A percentile compares a stretch with the other conserved stretches of the same genome.
phyloP scores from a whole-genome alignment of 1,140 invertebrate genomes.

The Apolygus lucorum region DNA sequence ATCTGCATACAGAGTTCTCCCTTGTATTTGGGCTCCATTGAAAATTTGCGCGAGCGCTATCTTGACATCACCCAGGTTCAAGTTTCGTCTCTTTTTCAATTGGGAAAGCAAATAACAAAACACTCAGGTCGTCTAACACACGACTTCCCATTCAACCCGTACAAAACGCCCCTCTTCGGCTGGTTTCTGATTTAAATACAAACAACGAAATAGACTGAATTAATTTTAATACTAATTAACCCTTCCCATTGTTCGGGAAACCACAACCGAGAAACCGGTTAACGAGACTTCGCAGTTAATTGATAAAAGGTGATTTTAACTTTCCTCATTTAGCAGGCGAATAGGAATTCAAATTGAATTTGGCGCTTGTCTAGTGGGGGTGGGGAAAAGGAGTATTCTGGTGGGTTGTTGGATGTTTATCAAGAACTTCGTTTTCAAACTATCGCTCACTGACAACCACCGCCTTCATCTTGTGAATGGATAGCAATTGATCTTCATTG shows the following conservation, averaged over 20 bases:
- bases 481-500: no score
- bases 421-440: no score
- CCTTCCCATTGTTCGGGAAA: neutral
- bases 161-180: neutral
- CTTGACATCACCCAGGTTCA: neutral
- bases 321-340: conserved; percentile 19
- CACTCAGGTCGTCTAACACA: conserved; percentile 11
- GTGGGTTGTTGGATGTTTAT: no score
- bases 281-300: conserved; percentile 22
- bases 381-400: no score
- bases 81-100: conserved; percentile 14
- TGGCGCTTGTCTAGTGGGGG: neutral
- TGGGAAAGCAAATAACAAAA: conserved; percentile 25
- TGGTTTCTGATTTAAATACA: conserved; percentile 27
- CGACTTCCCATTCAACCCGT: neutral
- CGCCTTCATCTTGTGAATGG: no score
- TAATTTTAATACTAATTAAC: conserved; percentile 26
- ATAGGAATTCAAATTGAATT: conserved; percentile 17
- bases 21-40: conserved; percentile 6
- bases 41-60: conserved; percentile 10
- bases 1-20: neutral
- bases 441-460: no score
- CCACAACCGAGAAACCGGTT: conserved; percentile 9
- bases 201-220: conserved; percentile 24
- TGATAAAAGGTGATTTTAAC: conserved; percentile 25